These are phyloP conservation scores for Phylloscopus whistleri DNA, from an alignment of 2,113 vertebrate genomes.

Conservation along the genomic window DNA sequence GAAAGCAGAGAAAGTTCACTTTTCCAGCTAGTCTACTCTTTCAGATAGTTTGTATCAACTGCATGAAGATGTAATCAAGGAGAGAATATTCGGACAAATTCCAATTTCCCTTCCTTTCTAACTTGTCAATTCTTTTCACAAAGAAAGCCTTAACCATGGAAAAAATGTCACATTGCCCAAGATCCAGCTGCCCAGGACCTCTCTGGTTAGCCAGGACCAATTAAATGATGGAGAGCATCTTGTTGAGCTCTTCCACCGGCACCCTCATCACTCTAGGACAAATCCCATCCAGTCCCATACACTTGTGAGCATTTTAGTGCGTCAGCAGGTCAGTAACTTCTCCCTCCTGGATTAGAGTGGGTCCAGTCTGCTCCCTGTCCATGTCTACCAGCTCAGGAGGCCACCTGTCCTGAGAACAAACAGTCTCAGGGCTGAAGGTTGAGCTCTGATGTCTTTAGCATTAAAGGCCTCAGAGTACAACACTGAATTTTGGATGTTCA, in stretches of 20 bases:
- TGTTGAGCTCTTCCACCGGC: neutral
- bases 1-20: neutral
- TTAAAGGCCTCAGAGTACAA: neutral
- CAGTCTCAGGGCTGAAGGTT: neutral
- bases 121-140: neutral
- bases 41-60: neutral
- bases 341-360: neutral
- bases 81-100: neutral
- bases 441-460: neutral
- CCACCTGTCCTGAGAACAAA: neutral
- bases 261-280: too few species aligned
- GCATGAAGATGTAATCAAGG: neutral
- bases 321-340: neutral
- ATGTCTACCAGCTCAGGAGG: neutral
- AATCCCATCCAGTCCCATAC: neutral
- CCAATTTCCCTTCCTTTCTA: neutral
- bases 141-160: fast-evolving
- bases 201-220: neutral
- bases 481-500: neutral
- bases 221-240: neutral
- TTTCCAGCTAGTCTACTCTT: neutral
- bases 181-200: fast-evolving
- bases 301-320: neutral
- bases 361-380: neutral
- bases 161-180: neutral